A percentile compares a stretch with the other conserved stretches of the same genome.
Evolutionary conservation across 2,797 vertebrate genomes (phyloP).

Genomic region (Acanthis flammea): DNA sequence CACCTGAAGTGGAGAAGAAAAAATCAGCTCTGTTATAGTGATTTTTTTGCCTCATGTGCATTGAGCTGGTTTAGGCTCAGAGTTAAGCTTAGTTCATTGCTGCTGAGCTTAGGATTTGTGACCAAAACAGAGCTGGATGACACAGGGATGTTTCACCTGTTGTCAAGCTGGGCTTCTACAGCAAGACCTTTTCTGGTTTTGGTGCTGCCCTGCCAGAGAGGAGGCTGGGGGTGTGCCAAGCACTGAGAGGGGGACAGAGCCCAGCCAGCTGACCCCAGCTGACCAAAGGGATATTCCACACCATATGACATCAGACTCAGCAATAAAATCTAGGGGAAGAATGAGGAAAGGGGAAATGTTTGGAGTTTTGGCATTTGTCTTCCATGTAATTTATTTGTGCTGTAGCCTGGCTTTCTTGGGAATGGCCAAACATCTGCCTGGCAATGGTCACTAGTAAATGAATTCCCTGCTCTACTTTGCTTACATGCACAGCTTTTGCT

Average conservation of each 20-base stretch:
- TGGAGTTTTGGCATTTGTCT: neutral
- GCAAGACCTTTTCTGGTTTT: neutral
- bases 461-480: neutral
- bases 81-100: neutral
- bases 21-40: neutral
- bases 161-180: neutral
- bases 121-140: neutral
- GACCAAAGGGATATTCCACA: neutral
- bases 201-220: neutral
- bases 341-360: neutral
- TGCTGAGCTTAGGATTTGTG: neutral
- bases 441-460: neutral
- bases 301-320: fast-evolving
- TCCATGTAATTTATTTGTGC: fast-evolving
- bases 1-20: neutral
- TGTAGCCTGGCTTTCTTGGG: neutral
- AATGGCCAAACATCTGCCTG: neutral
- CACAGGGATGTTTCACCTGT: neutral
- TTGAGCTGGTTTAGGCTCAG: neutral
- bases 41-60: neutral
- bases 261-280: neutral
- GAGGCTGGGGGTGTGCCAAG: neutral
- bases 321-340: neutral
- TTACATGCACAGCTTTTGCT: neutral
- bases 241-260: neutral